These are phyloP conservation scores for Acholoe squamosa DNA, from an alignment of 2,888 invertebrate species.

Conservation along the genomic window DNA sequence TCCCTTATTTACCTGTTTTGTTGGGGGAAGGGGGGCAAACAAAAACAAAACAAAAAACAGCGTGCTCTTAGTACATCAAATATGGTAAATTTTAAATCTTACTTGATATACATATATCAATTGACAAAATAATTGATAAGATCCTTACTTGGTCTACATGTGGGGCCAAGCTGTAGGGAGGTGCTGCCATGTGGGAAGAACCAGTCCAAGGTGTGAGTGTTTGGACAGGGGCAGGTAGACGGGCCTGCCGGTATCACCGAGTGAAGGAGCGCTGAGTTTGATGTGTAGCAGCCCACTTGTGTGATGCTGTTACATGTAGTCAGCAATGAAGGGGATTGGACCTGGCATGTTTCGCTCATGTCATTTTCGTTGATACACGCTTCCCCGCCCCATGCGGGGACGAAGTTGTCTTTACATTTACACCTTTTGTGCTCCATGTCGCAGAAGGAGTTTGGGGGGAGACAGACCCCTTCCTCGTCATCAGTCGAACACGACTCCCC, in stretches of 20 bases:
- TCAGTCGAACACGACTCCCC: conserved; percentile 57
- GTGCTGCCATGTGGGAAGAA: not conserved
- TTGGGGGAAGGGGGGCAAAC: too few relatives aligned
- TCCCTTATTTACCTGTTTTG: too few relatives aligned
- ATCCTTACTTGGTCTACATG: conserved; percentile 31
- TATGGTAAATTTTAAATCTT: too few relatives aligned
- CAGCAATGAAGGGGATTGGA: not conserved
- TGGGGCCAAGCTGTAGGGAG: not conserved
- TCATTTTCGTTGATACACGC: not conserved
- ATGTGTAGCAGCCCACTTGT: not conserved
- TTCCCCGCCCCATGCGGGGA: conserved; percentile 48
- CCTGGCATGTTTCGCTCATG: conserved; percentile 29
- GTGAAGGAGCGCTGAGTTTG: not conserved
- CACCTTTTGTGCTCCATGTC: not conserved
- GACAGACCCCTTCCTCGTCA: conserved; percentile 43
- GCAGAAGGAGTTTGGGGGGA: conserved; percentile 59
- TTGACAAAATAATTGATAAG: too few relatives aligned
- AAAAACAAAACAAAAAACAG: too few relatives aligned
- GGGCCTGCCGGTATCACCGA: not conserved
- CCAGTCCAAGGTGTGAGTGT: not conserved
- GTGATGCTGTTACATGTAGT: conserved; percentile 22
- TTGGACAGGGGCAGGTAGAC: not conserved
- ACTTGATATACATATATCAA: too few relatives aligned
- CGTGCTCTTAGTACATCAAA: too few relatives aligned
- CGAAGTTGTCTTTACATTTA: conserved; percentile 18